Evolutionary conservation across 1,140 invertebrate species (phyloP).

Genomic region (Aporrectodea caliginosa): DNA sequence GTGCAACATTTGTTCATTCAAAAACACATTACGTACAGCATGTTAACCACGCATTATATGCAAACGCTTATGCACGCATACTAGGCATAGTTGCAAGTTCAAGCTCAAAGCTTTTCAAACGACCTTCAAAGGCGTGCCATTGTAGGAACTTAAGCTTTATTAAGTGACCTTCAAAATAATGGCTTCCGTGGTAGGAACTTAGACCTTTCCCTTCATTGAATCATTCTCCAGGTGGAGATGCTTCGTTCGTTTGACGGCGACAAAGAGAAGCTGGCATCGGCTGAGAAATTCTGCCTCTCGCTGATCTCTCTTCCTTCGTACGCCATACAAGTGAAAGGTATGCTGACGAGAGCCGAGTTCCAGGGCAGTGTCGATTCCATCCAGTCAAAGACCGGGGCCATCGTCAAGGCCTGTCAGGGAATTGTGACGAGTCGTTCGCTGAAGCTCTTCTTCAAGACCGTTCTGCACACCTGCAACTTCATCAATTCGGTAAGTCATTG

Average conservation of each 20-base stretch:
- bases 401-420: conserved; percentile 47
- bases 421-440: conserved; percentile 47
- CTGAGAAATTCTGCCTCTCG: conserved; percentile 38
- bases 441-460: conserved; percentile 47
- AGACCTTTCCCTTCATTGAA: too few species aligned
- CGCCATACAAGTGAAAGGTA: conserved; percentile 83
- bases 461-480: conserved; percentile 53
- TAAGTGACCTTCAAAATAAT: too few species aligned
- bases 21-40: too few species aligned
- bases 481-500: conserved; percentile 49
- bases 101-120: too few species aligned
- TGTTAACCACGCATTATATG: too few species aligned
- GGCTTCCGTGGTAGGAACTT: too few species aligned
- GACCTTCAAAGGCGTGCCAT: too few species aligned
- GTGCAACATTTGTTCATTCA: too few species aligned
- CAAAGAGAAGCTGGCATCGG: conserved; percentile 32
- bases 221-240: conserved; percentile 35
- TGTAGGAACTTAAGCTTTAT: too few species aligned
- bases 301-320: conserved; percentile 58
- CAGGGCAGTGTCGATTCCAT: conserved; percentile 5
- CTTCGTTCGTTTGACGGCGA: conserved; percentile 25
- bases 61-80: too few species aligned
- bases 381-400: background rate
- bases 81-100: too few species aligned
- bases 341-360: conserved; percentile 65